Evolutionary conservation across 2,113 vertebrate species (phyloP).

Genomic region (Leptosomus discolor): DNA sequence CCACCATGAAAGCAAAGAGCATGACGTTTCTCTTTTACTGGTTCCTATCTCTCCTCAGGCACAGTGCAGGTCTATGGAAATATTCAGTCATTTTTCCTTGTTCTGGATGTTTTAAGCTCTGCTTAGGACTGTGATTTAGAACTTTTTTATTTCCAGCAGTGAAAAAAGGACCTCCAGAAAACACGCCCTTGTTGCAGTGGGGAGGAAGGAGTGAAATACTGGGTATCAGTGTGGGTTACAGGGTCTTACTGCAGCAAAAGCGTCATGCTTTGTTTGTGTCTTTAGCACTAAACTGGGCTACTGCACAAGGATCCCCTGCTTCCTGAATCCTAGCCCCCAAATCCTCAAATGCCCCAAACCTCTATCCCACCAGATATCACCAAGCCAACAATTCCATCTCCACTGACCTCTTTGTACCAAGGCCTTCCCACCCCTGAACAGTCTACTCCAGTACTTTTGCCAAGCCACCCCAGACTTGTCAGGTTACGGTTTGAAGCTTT

Average conservation of each 20-base stretch:
- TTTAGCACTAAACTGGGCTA: not conserved
- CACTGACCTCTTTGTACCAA: not conserved
- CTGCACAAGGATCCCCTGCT: not conserved
- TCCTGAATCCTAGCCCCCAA: not conserved
- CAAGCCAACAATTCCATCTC: not conserved
- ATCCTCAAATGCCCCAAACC: not conserved
- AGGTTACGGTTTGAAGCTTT: not conserved
- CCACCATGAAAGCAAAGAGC: not conserved
- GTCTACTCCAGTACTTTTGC: not conserved
- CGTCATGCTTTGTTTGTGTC: not conserved
- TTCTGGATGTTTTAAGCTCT: not conserved
- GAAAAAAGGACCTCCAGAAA: not conserved
- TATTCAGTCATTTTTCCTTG: not conserved
- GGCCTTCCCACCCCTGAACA: not conserved
- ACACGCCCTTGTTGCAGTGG: not conserved
- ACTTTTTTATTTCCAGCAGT: not conserved
- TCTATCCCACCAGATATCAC: not conserved
- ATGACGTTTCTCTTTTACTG: not conserved
- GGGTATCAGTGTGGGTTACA: not conserved
- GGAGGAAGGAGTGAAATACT: not conserved
- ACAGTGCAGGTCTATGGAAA: not conserved
- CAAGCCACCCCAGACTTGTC: not conserved
- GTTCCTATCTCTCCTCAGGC: not conserved
- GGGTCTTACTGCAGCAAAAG: not conserved
- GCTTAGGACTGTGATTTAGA: not conserved